A percentile compares a stretch with the other conserved stretches of the same genome.
Evolutionary conservation across 2,888 invertebrate species (phyloP).

Genomic region (Lycophotia porphyrea): DNA sequence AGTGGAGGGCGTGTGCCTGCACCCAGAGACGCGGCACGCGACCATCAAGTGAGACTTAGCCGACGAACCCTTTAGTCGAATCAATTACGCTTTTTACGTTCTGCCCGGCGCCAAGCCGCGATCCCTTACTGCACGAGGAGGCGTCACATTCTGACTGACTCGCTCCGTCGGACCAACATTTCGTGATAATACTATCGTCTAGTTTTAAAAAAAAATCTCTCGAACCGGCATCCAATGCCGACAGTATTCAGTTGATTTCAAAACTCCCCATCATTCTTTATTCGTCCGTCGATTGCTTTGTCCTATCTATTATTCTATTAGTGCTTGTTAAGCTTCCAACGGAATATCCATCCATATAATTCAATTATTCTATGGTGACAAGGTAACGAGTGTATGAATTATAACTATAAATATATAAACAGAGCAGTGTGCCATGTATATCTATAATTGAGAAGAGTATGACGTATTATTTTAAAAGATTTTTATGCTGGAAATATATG

Average conservation of each 20-base stretch:
- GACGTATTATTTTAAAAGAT: slow-evolving; percentile 86
- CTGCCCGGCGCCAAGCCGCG: slow-evolving; percentile 54
- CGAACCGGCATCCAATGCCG: slow-evolving; percentile 82
- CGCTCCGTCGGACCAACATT: slow-evolving; percentile 83
- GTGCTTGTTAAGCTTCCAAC: slow-evolving; percentile 88
- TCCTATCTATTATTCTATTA: slow-evolving; percentile 74
- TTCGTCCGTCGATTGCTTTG: slow-evolving; percentile 67
- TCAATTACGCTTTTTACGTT: slow-evolving; percentile 71
- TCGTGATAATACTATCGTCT: slow-evolving; percentile 80
- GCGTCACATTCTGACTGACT: slow-evolving; percentile 45
- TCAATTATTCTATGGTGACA: slow-evolving; percentile 90
- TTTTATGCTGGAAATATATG: slow-evolving; percentile 89
- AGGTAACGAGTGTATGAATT: slow-evolving; percentile 85
- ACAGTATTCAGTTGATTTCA: slow-evolving; percentile 72
- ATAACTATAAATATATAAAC: slow-evolving; percentile 83
- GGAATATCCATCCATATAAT: slow-evolving; percentile 89
- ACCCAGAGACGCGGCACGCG: slow-evolving; percentile 93
- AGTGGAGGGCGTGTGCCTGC: slow-evolving; percentile 97
- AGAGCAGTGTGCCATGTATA: slow-evolving; percentile 89
- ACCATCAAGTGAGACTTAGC: slow-evolving; percentile 85
- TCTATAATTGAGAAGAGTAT: slow-evolving; percentile 86
- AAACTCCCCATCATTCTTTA: slow-evolving; percentile 41
- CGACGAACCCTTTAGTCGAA: slow-evolving; percentile 73
- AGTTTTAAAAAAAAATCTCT: slow-evolving; percentile 70
- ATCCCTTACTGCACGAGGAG: slow-evolving; percentile 49